Percentiles rank a stretch among this genome's conserved stretches.
Conservation (phyloP, 2,888 invertebrate species). For the Drosophila kuntzei region DNA sequence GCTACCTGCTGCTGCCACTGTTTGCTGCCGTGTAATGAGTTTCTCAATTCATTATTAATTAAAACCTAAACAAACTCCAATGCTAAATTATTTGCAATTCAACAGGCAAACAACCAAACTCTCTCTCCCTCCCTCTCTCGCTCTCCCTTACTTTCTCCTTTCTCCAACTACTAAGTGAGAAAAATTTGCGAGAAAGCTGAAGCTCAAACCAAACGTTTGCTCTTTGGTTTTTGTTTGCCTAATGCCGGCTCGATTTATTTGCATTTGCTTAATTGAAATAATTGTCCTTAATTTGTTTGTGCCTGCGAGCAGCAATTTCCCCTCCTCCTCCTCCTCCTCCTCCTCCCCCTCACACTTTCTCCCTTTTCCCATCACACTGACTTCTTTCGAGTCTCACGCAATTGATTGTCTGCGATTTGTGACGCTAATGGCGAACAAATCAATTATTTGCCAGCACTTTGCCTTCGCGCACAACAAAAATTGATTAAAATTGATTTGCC, state of each 20-base stretch:
- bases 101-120: constrained; percentile 51
- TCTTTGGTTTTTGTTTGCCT: constrained; percentile 72
- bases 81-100: constrained; percentile 78
- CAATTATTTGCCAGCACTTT: constrained; percentile 74
- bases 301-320: constrained; percentile 60
- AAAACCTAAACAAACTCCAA: constrained; percentile 75
- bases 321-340: neutral
- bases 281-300: constrained; percentile 81
- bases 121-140: neutral
- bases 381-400: constrained; percentile 40
- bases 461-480: constrained; percentile 55
- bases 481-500: constrained; percentile 76
- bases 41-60: constrained; percentile 80
- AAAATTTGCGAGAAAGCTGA: constrained; percentile 34
- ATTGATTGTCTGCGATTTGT: constrained; percentile 80
- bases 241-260: constrained; percentile 77
- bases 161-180: constrained; percentile 28
- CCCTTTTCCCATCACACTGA: no score
- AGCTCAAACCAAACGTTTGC: constrained; percentile 45
- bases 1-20: constrained; percentile 34
- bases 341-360: constrained; percentile 1
- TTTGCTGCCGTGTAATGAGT: constrained; percentile 78
- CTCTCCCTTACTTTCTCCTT: neutral
- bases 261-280: constrained; percentile 81
- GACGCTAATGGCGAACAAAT: constrained; percentile 74